Evolutionary conservation across 2,888 invertebrate genomes (phyloP), one percentile per base, ranked within the genome.

Genomic region (Eucera pruinosa): DNA sequence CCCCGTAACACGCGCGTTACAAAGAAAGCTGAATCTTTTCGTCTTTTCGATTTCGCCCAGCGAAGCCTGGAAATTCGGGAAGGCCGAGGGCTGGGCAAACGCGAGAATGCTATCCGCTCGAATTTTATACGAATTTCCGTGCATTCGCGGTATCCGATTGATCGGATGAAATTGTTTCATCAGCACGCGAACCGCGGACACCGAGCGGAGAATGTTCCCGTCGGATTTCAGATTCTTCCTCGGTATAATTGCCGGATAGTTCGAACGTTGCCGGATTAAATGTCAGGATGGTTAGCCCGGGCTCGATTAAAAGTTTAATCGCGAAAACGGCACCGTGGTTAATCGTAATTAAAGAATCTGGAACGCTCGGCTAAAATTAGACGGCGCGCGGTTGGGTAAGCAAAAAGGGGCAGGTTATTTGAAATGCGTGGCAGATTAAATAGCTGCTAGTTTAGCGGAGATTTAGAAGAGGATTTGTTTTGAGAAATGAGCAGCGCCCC

Each of bases 211-310:
- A 64, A 71, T 23, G 30, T 45, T 27, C 48, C 47, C 48, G 25
- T 27, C 30, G 13, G 20, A 57, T 66, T 27, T 47, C 15, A 45
- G 52, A 52, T 67, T 33, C 55, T 41, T 36, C 25, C 11, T 15
- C n/a, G 52, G 66, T 67, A 33, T 60, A 73, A 62, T 70, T 43
- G 70, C n/a, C 54, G 5, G 43, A 9, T 9, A 45, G 36, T 52
- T 39, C 9, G 27, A 52, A 41, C 39, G 57, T 73, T 30, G 41
- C 55, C 20, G 25, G 54, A 20, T 36, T 20, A 54, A 72, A 54
- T n/a, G 45, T 45, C 23, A 3, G 6, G 15, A 2, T 6, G 45
- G 27, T 54, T 18, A 33, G 57, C 27, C 20, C 13, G 47, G 23
- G 33, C n/a, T 5, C 20, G n/a, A 47, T 39, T 27, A 18, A 18